Base-by-base conservation (phyloP, 2,797 vertebrate species). In the Syngnathus acus region DNA sequence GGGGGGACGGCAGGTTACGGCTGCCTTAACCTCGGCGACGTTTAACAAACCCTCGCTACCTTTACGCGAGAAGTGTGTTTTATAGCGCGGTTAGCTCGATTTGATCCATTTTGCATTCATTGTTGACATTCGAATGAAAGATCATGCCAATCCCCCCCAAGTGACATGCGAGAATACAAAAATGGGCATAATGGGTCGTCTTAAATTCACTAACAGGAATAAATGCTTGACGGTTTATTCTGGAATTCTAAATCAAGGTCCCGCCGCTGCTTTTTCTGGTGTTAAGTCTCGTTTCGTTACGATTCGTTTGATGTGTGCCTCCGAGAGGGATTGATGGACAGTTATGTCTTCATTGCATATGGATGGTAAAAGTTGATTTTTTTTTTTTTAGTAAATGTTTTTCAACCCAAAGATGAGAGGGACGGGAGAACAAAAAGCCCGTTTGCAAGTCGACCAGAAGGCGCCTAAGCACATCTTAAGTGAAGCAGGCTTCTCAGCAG, bases 261-360 rank as follows among this genome's bases (percentile, higher is more conserved):
- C 68, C 43, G 50, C 9, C 63, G 65, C 61, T 45, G 23, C 37
- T 50, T 62, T 16, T 65, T 59, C 62, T 45, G 13, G 39, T 65
- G 66, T 66, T 55, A 53, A 68, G 42, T 67, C 61, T 69, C 23
- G 32, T 57, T 70, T 77, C 71, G 77, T 83, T 73, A 72, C 73
- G 68, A 48, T 68, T 62, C 64, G 51, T 64, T 62, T 70, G 69
- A 76, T 63, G 67, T 63, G 67, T 40, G 37, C 47, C 71, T 67
- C 68, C 61, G 67, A 71, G 39, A 11, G 48, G 75, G 84, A 86
- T 58, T 82, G 84, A 84, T 62, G 74, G 85, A 81, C 72, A 72
- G 72, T 72, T 75, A 70, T 66, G 71, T 71, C 65, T 77, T 68
- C 59, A 62, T 66, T 38, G 55, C 57, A n/a, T 65, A 64, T 65